Conservation (phyloP, 2,113 vertebrate species). For the Procapra przewalskii region DNA sequence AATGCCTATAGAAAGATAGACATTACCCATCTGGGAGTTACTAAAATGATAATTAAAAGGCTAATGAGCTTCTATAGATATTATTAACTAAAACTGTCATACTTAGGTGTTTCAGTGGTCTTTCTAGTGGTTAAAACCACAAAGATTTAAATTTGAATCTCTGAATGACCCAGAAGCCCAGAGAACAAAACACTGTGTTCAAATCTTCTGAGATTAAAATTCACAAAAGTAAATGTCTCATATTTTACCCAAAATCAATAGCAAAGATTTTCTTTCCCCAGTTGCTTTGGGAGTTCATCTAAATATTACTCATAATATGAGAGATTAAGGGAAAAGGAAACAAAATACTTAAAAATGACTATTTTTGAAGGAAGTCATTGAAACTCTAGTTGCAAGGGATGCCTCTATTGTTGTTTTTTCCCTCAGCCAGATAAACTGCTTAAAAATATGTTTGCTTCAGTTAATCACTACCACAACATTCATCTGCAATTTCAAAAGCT, state of each 20-base stretch:
- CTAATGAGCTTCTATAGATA: conserved; percentile 42
- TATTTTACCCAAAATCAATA: conserved; percentile 72
- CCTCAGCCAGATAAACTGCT: conserved; percentile 46
- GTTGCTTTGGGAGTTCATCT: conserved; percentile 52
- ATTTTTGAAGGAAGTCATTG: conserved; percentile 61
- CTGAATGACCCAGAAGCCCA: conserved; percentile 56
- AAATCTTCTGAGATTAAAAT: conserved; percentile 55
- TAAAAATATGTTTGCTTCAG: conserved; percentile 48
- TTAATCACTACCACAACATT: conserved; percentile 9
- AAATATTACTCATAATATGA: conserved; percentile 65
- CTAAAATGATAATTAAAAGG: conserved; percentile 79
- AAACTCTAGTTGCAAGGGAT: conserved; percentile 52
- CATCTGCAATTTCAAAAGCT: not conserved
- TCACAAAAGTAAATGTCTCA: conserved; percentile 63
- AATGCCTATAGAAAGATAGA: conserved; percentile 66
- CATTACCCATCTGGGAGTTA: conserved; percentile 60
- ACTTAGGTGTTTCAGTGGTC: conserved; percentile 30
- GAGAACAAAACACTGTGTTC: conserved; percentile 44
- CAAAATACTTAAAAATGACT: conserved; percentile 60
- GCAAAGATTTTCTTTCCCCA: conserved; percentile 56
- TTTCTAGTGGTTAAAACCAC: conserved; percentile 42
- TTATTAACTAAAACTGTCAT: conserved; percentile 46
- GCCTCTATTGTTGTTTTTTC: conserved; percentile 24
- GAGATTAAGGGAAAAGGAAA: conserved; percentile 59
- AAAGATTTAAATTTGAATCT: conserved; percentile 62